Percentiles rank a stretch among this genome's conserved stretches.
Conservation (phyloP, 2,113 vertebrate species). For the Lophochroa leadbeateri region DNA sequence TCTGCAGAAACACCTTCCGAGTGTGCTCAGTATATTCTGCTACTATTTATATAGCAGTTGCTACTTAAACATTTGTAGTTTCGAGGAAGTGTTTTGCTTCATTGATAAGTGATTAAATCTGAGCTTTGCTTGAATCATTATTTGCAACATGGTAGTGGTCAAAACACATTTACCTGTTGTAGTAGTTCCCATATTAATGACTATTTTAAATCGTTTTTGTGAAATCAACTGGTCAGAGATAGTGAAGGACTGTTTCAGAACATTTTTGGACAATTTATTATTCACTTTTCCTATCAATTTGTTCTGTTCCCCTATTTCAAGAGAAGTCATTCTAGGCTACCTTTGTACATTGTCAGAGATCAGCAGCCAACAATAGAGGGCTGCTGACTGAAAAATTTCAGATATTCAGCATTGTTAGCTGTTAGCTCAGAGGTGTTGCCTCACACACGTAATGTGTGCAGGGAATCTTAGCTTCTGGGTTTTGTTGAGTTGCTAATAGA, state of each 20-base stretch:
- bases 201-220: neutral
- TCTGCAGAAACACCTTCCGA: neutral
- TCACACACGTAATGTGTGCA: neutral
- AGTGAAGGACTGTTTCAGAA: neutral
- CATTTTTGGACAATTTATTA: neutral
- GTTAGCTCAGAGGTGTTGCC: neutral
- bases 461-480: neutral
- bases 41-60: neutral
- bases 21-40: neutral
- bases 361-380: neutral
- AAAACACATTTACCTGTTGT: neutral
- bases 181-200: neutral
- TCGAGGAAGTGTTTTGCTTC: neutral
- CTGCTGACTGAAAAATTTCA: neutral
- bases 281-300: neutral
- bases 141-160: neutral
- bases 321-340: neutral
- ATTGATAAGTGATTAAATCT: neutral
- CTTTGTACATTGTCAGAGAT: neutral
- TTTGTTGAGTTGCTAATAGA: neutral
- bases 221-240: neutral
- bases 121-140: neutral
- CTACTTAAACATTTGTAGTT: neutral
- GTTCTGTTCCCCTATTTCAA: neutral
- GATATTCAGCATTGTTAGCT: neutral